Evolutionary conservation across 2,888 invertebrate genomes (phyloP), one percentile per base, ranked within the genome.

Genomic region (Dioctria rufipes): DNA sequence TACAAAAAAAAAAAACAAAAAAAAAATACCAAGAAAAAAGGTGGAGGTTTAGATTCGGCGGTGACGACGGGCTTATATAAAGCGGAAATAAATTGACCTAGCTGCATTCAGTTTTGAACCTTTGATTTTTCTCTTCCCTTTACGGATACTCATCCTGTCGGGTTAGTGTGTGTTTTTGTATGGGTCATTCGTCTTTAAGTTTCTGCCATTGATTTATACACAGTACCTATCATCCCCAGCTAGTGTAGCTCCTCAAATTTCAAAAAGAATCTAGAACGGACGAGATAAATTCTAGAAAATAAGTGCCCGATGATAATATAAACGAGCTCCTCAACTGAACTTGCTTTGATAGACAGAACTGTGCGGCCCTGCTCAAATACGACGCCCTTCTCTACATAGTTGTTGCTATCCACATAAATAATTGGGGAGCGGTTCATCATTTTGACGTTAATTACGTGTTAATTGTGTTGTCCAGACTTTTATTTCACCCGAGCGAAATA

Each of bases 401-500:
- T 25, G 25, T 25, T 25, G 25, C 69, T n/a, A 25, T 37, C 67
- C 69, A 25, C 25, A 80, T 80, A 80, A 80, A 75, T 80, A 13
- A 75, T 75, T 11, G 1, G 37, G 60, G 13, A 39, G 78, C 71
- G 63, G 81, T 82, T 66, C 67, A 82, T 82, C 80, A 82, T 78
- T 58, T 71, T 75, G 80, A 78, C 81, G 54, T 80, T 80, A 80
- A 82, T 75, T 80, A 77, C 73, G 81, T 80, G 81, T 80, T 80
- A 82, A 82, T 82, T 82, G 81, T 67, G 63, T 54, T 69, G 54
- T 75, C 75, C 75, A 61, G 69, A 60, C 60, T 75, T 75, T 75
- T 75, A 46, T 75, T 75, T 46, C 46, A 9, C 60, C 43, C 37
- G 39, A 69, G 37, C 69, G 9, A 51, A 69, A 25, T 25, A 25